These are phyloP conservation scores for Ylistrum balloti DNA, from an alignment of 1,140 invertebrate species.

Conservation along the genomic window DNA sequence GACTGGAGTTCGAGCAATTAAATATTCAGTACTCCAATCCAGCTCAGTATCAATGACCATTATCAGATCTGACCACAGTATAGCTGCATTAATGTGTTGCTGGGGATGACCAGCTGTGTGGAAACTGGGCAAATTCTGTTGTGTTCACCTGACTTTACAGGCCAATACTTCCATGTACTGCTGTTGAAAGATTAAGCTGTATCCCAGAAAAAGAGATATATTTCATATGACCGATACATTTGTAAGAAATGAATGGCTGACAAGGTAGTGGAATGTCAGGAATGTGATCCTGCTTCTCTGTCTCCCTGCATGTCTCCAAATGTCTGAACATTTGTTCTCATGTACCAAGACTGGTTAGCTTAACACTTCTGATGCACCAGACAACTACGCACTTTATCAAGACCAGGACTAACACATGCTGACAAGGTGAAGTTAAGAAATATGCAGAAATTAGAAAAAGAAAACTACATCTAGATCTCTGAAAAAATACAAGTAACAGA, in stretches of 20 bases:
- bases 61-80: not conserved
- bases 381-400: not conserved
- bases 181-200: conserved; percentile 18
- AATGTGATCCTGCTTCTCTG: conserved; percentile 5
- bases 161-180: not conserved
- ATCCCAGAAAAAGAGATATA: conserved; percentile 6
- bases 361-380: no score
- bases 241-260: not conserved
- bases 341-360: not conserved
- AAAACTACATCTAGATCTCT: no score
- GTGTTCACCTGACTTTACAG: not conserved
- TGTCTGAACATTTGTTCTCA: not conserved
- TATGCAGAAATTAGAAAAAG: no score
- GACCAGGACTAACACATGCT: no score
- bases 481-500: no score
- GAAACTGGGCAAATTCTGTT: not conserved
- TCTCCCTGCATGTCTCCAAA: not conserved
- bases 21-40: not conserved
- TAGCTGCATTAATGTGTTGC: no score
- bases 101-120: not conserved
- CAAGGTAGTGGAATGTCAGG: not conserved
- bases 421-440: no score
- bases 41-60: not conserved
- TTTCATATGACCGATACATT: conserved; percentile 39
- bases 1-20: no score